Base-by-base conservation (phyloP, 2,797 vertebrate genomes). In the Corythornis leucogaster region DNA sequence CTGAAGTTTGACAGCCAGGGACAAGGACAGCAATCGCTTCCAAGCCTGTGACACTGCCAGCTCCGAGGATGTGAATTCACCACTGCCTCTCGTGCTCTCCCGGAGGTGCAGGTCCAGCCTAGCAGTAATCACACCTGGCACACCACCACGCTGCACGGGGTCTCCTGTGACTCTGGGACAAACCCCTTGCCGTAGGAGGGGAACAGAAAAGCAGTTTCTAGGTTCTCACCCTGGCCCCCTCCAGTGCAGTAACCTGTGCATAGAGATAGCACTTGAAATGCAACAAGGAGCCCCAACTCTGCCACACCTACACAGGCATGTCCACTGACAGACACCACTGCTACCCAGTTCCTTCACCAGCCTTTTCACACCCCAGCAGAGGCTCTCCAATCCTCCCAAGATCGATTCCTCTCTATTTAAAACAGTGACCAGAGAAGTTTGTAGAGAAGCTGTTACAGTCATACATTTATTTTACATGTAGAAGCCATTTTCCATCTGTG, bases 341-440 rank as follows among this genome's bases (percentile, higher is more conserved):
- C 45, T 48, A 73, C 18, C 61, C 64, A 11, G 17, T 30, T 30
- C 50, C 17, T 73, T 66, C 85, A 93, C 67, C 82, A 84, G 18
- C 79, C 80, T 79, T 63, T 70, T 45, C 76, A 46, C 20, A 90
- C 51, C 77, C 64, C 80, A 92, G 68, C 75, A 93, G 64, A 94
- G 83, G 35, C 54, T 28, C 50, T 17, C 64, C 78, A 69, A 21
- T 51, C 66, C 75, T 87, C 80, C 48, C 40, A 68, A 75, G 78
- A 89, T 43, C 0, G 0, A 53, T 74, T 74, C 67, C 51, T 68
- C 77, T 70, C 77, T 13, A 91, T 73, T 77, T 89, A 61, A 68
- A 8, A 61, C 50, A 62, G 42, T 2, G 9, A 76, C 46, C 79
- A 63, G 46, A 54, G 51, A n/a, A 59, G 54, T 79, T 51, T 58